These are phyloP conservation scores for Margaritifera margaritifera DNA, from an alignment of 2,888 invertebrate species.

Conservation along the genomic window DNA sequence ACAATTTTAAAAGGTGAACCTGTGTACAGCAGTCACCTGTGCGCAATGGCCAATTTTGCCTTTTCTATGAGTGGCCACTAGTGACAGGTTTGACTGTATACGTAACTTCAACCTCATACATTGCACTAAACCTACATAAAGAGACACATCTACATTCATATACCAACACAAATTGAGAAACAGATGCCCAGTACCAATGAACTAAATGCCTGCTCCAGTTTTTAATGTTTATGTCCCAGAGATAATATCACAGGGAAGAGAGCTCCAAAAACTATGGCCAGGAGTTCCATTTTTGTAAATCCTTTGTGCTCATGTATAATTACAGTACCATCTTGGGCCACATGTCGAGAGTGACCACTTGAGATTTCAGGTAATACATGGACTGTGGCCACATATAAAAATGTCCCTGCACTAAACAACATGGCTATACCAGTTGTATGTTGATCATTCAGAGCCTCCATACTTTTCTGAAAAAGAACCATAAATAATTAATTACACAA, in stretches of 20 bases:
- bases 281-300: slow-evolving; percentile 85
- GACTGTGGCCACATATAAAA: slow-evolving; percentile 98
- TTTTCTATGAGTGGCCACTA: too few species aligned
- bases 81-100: too few species aligned
- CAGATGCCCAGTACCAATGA: not conserved
- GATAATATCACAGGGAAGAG: slow-evolving; percentile 91
- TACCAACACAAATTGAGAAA: not conserved
- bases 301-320: slow-evolving; percentile 68
- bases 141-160: too few species aligned
- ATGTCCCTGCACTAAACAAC: slow-evolving; percentile 99
- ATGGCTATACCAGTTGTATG: slow-evolving; percentile 98
- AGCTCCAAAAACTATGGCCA: slow-evolving; percentile 89
- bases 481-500: slow-evolving; percentile 1
- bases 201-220: not conserved
- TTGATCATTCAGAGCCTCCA: slow-evolving; percentile 89
- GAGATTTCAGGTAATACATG: slow-evolving; percentile 95
- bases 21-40: too few species aligned
- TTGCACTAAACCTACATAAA: too few species aligned
- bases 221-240: slow-evolving; percentile 81
- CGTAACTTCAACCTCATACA: too few species aligned
- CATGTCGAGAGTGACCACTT: slow-evolving; percentile 53
- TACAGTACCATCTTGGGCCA: slow-evolving; percentile 62
- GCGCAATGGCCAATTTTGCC: too few species aligned
- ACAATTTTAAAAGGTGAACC: too few species aligned
- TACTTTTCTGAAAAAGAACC: slow-evolving; percentile 82